phyloP scores from a whole-genome alignment of 2,113 vertebrate species.

The Pristiophorus japonicus region DNA sequence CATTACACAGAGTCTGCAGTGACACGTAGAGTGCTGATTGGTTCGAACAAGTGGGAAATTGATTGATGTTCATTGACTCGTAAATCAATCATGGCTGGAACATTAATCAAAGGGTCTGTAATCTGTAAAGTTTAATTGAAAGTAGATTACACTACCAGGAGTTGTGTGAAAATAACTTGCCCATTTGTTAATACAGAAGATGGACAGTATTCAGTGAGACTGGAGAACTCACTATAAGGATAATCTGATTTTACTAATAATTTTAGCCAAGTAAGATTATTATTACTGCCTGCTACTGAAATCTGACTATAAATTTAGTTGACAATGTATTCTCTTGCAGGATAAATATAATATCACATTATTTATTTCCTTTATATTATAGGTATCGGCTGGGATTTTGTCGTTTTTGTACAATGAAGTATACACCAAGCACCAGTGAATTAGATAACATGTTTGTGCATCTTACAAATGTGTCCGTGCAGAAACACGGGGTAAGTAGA shows the following conservation, averaged over 20 bases:
- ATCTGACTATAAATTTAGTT: background rate
- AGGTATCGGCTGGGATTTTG: conserved; percentile 97
- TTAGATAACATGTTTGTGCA: conserved; percentile 98
- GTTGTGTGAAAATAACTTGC: background rate
- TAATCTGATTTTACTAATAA: background rate
- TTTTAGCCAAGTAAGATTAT: background rate
- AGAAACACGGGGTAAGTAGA: conserved; percentile 83
- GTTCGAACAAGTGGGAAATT: background rate
- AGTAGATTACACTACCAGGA: background rate
- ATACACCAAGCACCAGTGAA: conserved; percentile 92
- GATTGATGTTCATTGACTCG: background rate
- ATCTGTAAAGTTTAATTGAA: background rate
- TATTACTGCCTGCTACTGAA: background rate
- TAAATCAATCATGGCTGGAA: background rate
- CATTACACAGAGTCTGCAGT: background rate
- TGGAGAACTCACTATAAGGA: background rate
- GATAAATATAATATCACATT: background rate
- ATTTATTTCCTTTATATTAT: conserved; percentile 41
- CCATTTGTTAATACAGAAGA: background rate
- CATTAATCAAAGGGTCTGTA: background rate
- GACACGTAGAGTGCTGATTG: background rate
- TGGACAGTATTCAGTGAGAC: background rate
- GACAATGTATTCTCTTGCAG: background rate
- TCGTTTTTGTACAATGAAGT: conserved; percentile 95
- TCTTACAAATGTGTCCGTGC: conserved; percentile 95